These are phyloP conservation scores for Caenorhabditis uteleia DNA, from an alignment of 2,888 invertebrate species.

Conservation along the genomic window DNA sequence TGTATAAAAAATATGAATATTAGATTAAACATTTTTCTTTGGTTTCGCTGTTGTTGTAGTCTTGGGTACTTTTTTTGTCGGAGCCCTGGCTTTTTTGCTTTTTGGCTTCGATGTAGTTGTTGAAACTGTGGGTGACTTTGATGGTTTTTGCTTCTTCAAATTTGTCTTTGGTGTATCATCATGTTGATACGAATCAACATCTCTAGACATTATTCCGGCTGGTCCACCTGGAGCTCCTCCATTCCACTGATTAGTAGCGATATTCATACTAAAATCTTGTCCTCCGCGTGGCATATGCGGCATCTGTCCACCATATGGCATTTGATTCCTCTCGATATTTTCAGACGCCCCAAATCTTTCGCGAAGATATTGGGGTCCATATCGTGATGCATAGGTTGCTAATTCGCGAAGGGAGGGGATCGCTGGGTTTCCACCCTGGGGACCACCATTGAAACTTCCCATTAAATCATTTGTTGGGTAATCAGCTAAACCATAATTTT, in stretches of 20 bases:
- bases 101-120: constrained; percentile 3
- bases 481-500: constrained; percentile 7
- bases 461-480: constrained; percentile 41
- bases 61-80: background rate
- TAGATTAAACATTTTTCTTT: background rate
- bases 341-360: constrained; percentile 9
- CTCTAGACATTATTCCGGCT: constrained; percentile 30
- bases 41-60: constrained; percentile 14
- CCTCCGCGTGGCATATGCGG: constrained; percentile 11
- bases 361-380: constrained; percentile 33
- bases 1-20: no score
- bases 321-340: background rate
- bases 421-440: constrained; percentile 4
- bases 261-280: constrained; percentile 29
- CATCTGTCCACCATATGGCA: constrained; percentile 13
- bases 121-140: constrained; percentile 10
- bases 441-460: constrained; percentile 29
- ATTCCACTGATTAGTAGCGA: constrained; percentile 37
- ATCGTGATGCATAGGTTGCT: constrained; percentile 28
- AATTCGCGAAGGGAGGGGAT: constrained; percentile 32
- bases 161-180: constrained; percentile 31
- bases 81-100: no score
- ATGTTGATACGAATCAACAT: constrained; percentile 37
- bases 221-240: constrained; percentile 9
- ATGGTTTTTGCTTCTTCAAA: constrained; percentile 5